A percentile compares a stretch with the other conserved stretches of the same genome.
Conservation (phyloP, 2,888 invertebrate species). For the Ptychoptera albimana region DNA sequence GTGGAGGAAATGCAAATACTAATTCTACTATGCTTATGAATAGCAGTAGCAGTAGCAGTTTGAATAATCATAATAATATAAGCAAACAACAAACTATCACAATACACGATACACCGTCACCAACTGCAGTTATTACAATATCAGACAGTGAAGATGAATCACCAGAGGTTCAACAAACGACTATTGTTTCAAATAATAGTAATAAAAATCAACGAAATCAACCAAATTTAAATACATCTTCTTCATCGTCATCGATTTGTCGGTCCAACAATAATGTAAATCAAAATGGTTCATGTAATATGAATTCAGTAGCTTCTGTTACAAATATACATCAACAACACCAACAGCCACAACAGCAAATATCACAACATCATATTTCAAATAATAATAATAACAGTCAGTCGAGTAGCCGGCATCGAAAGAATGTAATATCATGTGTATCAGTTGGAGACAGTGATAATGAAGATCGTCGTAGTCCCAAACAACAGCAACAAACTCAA, state of each 20-base stretch:
- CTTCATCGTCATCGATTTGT: slow-evolving; percentile 12
- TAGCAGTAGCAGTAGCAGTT: slow-evolving; percentile 8
- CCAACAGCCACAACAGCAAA: slow-evolving; percentile 7
- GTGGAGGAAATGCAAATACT: background rate
- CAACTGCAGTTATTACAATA: slow-evolving; percentile 89
- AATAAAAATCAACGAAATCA: slow-evolving; percentile 7
- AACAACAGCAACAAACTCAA: no score
- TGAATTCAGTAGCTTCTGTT: slow-evolving; percentile 23
- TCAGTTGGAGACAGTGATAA: slow-evolving; percentile 61
- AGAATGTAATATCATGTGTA: slow-evolving; percentile 64
- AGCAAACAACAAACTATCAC: slow-evolving; percentile 71
- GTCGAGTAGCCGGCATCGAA: slow-evolving; percentile 33
- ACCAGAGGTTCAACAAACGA: slow-evolving; percentile 22
- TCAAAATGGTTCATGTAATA: background rate
- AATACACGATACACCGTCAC: slow-evolving; percentile 88
- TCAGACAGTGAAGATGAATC: slow-evolving; percentile 88
- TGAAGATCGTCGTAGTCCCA: slow-evolving; percentile 40
- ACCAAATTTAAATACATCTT: slow-evolving; percentile 10
- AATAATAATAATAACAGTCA: slow-evolving; percentile 2
- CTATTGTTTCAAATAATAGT: slow-evolving; percentile 1
- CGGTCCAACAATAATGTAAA: slow-evolving; percentile 1
- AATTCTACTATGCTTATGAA: background rate
- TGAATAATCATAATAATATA: slow-evolving; percentile 11
- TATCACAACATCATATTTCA: background rate
- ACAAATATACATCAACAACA: slow-evolving; percentile 20